A percentile compares a stretch with the other conserved stretches of the same genome.
These are phyloP conservation scores for Hyppa rectilinea DNA, from an alignment of 2,888 invertebrate species.

Conservation along the genomic window DNA sequence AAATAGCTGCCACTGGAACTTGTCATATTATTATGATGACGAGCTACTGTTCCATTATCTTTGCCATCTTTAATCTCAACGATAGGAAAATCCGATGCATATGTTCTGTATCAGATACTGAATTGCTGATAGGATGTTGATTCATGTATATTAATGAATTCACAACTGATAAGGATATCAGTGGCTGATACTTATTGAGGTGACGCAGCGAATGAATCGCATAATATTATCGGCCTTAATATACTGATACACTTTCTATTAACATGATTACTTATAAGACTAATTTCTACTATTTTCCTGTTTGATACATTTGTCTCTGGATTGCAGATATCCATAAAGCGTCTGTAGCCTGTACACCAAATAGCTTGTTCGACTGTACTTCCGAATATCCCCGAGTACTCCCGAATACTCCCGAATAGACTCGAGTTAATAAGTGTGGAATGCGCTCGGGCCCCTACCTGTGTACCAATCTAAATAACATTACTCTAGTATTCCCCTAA, in stretches of 20 bases:
- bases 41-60: neutral
- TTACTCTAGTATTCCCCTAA: no score
- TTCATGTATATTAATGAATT: constrained; percentile 23
- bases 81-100: constrained; percentile 10
- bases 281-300: neutral
- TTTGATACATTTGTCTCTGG: neutral
- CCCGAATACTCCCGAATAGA: no score
- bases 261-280: constrained; percentile 6
- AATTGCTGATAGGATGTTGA: neutral
- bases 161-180: constrained; percentile 10
- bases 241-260: constrained; percentile 8
- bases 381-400: no score
- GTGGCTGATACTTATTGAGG: constrained; percentile 8
- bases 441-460: no score
- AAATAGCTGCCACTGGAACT: no score
- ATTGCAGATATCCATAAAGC: neutral
- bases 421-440: no score
- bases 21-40: no score
- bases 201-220: constrained; percentile 5
- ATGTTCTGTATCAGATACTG: neutral
- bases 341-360: no score
- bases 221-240: neutral
- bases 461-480: no score
- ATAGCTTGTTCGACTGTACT: no score
- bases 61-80: constrained; percentile 1